Percentiles rank a stretch among this genome's conserved stretches.
phyloP scores from a whole-genome alignment of 2,113 vertebrate genomes.

The Leptobrachium leishanense region DNA sequence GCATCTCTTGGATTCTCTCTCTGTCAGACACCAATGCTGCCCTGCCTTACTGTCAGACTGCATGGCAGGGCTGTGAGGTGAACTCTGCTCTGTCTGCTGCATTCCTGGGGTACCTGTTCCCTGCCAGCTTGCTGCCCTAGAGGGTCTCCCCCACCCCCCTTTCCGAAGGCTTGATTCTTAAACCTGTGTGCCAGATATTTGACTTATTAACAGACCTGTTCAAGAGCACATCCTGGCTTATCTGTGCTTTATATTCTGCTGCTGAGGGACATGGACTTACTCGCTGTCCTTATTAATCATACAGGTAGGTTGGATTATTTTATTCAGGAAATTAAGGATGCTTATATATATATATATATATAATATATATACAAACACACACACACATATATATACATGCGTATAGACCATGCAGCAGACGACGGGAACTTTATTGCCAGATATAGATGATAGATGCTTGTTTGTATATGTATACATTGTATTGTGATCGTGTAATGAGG shows the following conservation, averaged over 20 bases:
- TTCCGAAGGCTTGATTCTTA: neutral
- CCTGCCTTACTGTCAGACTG: slow-evolving; percentile 34
- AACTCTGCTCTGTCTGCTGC: slow-evolving; percentile 36
- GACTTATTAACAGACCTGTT: neutral
- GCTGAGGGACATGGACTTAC: slow-evolving; percentile 17
- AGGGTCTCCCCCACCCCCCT: too few species aligned
- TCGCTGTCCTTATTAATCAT: neutral
- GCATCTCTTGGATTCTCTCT: slow-evolving; percentile 40
- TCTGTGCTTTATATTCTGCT: neutral
- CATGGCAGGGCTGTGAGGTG: slow-evolving; percentile 42
- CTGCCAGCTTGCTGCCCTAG: neutral
- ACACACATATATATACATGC: too few species aligned
- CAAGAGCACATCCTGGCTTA: neutral
- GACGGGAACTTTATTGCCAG: neutral
- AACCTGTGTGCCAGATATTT: neutral
- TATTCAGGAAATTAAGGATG: neutral
- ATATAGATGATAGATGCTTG: neutral
- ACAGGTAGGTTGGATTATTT: slow-evolving; percentile 15
- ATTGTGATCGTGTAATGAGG: neutral
- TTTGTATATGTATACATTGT: neutral
- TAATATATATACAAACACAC: too few species aligned
- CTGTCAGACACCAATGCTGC: slow-evolving; percentile 35
- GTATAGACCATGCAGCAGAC: too few species aligned
- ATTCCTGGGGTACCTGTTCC: slow-evolving; percentile 1
- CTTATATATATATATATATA: too few species aligned